A percentile compares a stretch with the other conserved stretches of the same genome.
These are phyloP conservation scores for Neopelma chrysocephalum DNA, from an alignment of 2,797 vertebrate species.

Conservation along the genomic window DNA sequence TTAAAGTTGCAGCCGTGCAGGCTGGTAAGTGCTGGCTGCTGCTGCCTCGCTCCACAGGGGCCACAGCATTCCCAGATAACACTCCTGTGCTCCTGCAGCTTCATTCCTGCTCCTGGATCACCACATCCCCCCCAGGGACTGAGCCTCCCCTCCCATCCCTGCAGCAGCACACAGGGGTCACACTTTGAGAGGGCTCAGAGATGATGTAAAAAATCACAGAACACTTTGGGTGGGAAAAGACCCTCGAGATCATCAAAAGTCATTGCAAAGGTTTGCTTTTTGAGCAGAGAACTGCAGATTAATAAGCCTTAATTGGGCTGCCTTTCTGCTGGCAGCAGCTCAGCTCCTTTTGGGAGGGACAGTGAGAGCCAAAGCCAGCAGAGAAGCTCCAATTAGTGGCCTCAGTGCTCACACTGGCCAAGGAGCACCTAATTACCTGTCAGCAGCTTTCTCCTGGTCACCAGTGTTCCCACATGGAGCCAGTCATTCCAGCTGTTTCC, in stretches of 20 bases:
- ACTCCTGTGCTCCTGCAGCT: not conserved
- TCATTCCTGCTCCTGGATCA: not conserved
- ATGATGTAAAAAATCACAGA: not conserved
- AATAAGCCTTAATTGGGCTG: not conserved
- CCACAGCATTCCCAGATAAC: not conserved
- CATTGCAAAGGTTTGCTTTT: not conserved
- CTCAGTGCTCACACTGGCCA: not conserved
- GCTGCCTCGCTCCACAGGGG: accelerated
- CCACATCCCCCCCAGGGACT: not conserved
- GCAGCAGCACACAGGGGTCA: accelerated
- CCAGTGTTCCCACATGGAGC: not conserved
- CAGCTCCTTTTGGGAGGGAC: not conserved
- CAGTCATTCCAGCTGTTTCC: conserved; percentile 17
- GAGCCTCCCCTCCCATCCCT: not conserved
- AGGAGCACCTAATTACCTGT: not conserved
- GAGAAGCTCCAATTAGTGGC: not conserved
- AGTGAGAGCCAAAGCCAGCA: not conserved
- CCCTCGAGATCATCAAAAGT: not conserved
- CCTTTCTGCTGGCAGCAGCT: not conserved
- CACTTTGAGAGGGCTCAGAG: not conserved
- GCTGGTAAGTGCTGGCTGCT: not conserved
- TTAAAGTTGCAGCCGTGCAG: not conserved
- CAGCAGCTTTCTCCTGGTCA: conserved; percentile 28
- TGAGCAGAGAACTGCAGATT: not conserved
- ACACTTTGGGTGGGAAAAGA: not conserved